Conservation (phyloP, 37 sponge, comb jelly and placozoan species). For the Halisarca cf. caerulea region DNA sequence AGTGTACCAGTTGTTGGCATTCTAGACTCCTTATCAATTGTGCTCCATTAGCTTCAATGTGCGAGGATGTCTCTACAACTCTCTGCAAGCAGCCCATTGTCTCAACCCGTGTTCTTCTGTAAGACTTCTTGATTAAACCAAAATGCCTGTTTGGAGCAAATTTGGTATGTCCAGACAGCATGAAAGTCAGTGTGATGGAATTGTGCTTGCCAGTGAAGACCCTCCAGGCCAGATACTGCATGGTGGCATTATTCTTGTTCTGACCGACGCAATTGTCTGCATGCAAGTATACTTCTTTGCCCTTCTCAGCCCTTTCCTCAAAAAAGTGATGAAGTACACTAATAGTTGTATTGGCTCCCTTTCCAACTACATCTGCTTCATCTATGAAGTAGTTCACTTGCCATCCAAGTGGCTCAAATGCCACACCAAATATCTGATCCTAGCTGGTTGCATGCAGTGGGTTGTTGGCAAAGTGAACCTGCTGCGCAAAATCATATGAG, state of each 20-base stretch:
- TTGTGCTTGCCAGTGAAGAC: constrained; percentile 11
- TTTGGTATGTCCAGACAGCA: constrained; percentile 38
- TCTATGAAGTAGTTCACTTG: constrained; percentile 39
- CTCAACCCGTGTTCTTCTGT: not conserved
- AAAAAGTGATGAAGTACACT: constrained; percentile 28
- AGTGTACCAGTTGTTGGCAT: not conserved
- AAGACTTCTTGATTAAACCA: constrained; percentile 8
- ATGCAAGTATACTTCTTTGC: not conserved
- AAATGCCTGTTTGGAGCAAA: constrained; percentile 23
- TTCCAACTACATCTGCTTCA: not conserved
- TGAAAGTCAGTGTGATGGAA: constrained; percentile 11
- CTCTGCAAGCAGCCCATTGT: not conserved
- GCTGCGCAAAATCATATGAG: constrained; percentile 34
- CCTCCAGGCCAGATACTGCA: constrained; percentile 41
- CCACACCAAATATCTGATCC: constrained; percentile 59
- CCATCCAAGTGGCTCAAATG: constrained; percentile 48
- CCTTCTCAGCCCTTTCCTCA: constrained; percentile 15
- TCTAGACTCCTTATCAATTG: not conserved
- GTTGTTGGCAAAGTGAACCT: not conserved
- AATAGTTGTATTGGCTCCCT: constrained; percentile 33
- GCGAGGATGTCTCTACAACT: not conserved
- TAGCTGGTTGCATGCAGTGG: constrained; percentile 34
- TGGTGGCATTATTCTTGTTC: constrained; percentile 45
- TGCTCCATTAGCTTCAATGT: not conserved
- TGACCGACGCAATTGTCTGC: constrained; percentile 47